phyloP scores from a whole-genome alignment of 2,797 vertebrate species.

The Scyliorhinus canicula region DNA sequence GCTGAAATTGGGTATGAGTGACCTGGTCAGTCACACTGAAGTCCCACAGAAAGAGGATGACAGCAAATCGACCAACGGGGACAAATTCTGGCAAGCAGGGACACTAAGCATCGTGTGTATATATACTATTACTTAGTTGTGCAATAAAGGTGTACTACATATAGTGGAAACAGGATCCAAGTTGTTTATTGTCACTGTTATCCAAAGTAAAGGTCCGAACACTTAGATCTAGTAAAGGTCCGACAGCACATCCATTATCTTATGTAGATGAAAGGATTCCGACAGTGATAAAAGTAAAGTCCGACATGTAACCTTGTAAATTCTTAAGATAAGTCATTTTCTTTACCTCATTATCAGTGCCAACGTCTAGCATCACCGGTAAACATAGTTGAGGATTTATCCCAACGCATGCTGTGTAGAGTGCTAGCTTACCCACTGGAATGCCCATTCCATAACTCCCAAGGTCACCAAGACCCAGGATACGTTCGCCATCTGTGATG shows the following conservation, averaged over 20 bases:
- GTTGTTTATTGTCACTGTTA: no score
- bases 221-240: no score
- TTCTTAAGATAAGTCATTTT: not conserved
- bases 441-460: slow-evolving; percentile 96
- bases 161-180: no score
- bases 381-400: slow-evolving; percentile 84
- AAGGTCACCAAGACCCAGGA: slow-evolving; percentile 91
- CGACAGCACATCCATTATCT: not conserved
- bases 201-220: no score
- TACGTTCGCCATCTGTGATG: slow-evolving; percentile 92
- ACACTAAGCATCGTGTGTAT: no score
- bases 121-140: no score
- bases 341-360: slow-evolving; percentile 90
- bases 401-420: slow-evolving; percentile 91
- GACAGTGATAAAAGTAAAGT: not conserved
- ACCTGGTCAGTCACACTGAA: no score
- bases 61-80: no score
- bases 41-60: no score
- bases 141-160: no score
- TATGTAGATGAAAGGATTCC: not conserved
- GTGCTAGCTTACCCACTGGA: slow-evolving; percentile 91
- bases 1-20: no score
- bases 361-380: slow-evolving; percentile 86
- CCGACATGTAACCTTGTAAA: not conserved
- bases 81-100: no score